Evolutionary conservation across 1,140 invertebrate genomes (phyloP).

Genomic region (Philotrypesis tridentata): DNA sequence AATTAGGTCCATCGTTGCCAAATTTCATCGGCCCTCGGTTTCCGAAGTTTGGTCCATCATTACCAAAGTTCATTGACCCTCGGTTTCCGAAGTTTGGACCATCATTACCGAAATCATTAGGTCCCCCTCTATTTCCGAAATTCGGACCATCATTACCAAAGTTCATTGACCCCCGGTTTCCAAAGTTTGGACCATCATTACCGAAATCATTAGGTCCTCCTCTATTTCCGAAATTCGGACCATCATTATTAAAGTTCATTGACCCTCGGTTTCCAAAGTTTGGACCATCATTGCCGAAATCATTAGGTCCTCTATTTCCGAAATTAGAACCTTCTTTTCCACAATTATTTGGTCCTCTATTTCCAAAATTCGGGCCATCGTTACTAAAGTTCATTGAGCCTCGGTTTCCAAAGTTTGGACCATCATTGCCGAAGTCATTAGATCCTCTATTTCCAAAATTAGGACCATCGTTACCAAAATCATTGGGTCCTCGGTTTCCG

Average conservation of each 20-base stretch:
- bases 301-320: slow-evolving; percentile 6
- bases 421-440: background rate
- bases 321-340: slow-evolving; percentile 25
- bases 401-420: slow-evolving; percentile 27
- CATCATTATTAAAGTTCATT: too few relatives aligned
- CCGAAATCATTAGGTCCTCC: slow-evolving; percentile 38
- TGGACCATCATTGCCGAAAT: slow-evolving; percentile 12
- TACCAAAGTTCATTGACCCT: slow-evolving; percentile 42
- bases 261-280: slow-evolving; percentile 32
- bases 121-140: slow-evolving; percentile 1
- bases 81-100: slow-evolving; percentile 21
- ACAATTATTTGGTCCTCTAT: slow-evolving; percentile 17
- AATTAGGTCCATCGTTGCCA: slow-evolving; percentile 9
- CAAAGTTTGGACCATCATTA: slow-evolving; percentile 35
- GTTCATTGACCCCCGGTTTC: slow-evolving; percentile 15
- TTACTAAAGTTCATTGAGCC: slow-evolving; percentile 7
- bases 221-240: slow-evolving; percentile 24
- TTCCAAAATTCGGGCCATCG: slow-evolving; percentile 18
- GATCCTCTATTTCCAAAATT: slow-evolving; percentile 14
- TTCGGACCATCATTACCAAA: slow-evolving; percentile 22
- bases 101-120: slow-evolving; percentile 25
- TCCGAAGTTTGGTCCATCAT: slow-evolving; percentile 33
- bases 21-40: slow-evolving; percentile 29
- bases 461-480: slow-evolving; percentile 24
- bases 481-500: background rate